Evolutionary conservation across 2,797 vertebrate species (phyloP), one percentile per base, ranked within the genome.

Genomic region (Hoplostethus atlanticus): DNA sequence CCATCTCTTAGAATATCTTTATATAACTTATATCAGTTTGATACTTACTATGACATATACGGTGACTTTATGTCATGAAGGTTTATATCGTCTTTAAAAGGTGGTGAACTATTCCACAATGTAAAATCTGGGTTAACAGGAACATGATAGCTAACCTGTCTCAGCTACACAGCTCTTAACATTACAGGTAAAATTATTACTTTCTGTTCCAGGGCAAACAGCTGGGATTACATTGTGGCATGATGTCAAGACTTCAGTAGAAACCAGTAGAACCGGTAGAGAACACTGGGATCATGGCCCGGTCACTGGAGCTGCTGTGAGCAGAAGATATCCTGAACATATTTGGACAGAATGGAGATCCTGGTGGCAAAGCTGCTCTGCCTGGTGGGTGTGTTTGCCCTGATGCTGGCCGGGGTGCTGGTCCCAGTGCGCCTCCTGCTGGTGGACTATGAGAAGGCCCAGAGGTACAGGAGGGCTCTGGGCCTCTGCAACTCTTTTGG

Each of bases 401-500:
- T 98, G 58, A 95, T 97, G 96, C 91, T 98, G 85, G 91, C 91
- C 0, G 98, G 96, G 0, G 89, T 97, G 0, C 94, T 99, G 56
- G 84, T 97, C 2, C 98, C 98, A 0, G 96, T 99, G 38, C 93
- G 95, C 77, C 69, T 98, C 53, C 91, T 97, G 0, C 86, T 95
- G 78, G 86, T 92, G 0, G 95, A 97, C 79, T 62, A 87, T 0
- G 95, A 96, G 79, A 97, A 96, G 81, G 94, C 94, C 0, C 91
- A 89, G 4, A 87, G 92, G 12, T 96, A 97, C 68, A 84, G 84
- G 15, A 93, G 90, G 52, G 65, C 92, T 0, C 92, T 98, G 15
- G 89, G 95, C 0, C 93, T 98, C 21, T 96, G 96, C 68, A 98
- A 96, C 83, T 92, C 96, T 0, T 98, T 98, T 0, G 96, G 96